Evolutionary conservation across 53 echinoderm and acorn worm genomes (phyloP).

Genomic region (Henricia sp.): DNA sequence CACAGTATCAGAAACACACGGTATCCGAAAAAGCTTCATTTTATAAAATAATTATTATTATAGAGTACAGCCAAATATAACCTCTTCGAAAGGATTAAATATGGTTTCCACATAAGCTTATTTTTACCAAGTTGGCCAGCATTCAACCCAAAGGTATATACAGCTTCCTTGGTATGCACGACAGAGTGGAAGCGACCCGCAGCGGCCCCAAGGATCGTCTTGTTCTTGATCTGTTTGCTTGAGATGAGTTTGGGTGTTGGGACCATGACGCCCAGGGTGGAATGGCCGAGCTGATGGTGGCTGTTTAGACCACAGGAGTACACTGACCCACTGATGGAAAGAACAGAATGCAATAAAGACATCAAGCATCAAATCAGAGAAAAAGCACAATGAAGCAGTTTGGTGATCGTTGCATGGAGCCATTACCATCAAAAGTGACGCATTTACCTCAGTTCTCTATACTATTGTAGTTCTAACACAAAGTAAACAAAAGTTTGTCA

Average conservation of each 20-base stretch:
- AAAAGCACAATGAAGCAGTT: background rate
- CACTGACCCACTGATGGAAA: slow-evolving; percentile 74
- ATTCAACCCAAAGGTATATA: slow-evolving; percentile 93
- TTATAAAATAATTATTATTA: no score
- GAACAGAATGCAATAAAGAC: background rate
- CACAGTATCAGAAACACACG: no score
- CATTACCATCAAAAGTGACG: no score
- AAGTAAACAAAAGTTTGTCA: no score
- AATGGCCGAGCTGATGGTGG: slow-evolving; percentile 85
- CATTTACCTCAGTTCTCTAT: no score
- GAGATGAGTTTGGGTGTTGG: slow-evolving; percentile 78
- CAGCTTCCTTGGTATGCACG: slow-evolving; percentile 73
- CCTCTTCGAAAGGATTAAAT: no score
- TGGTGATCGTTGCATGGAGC: no score
- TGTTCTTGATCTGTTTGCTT: slow-evolving; percentile 78
- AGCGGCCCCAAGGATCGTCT: slow-evolving; percentile 69
- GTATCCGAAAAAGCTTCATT: no score
- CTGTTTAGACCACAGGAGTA: slow-evolving; percentile 90
- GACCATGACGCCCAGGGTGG: slow-evolving; percentile 69
- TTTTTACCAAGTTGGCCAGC: slow-evolving; percentile 92
- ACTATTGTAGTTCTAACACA: no score
- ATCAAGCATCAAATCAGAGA: background rate
- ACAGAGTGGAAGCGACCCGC: slow-evolving; percentile 90
- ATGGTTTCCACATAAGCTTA: background rate
- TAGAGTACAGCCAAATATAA: no score